phyloP scores from a whole-genome alignment of 2,888 invertebrate genomes.

The Dryobota labecula region DNA sequence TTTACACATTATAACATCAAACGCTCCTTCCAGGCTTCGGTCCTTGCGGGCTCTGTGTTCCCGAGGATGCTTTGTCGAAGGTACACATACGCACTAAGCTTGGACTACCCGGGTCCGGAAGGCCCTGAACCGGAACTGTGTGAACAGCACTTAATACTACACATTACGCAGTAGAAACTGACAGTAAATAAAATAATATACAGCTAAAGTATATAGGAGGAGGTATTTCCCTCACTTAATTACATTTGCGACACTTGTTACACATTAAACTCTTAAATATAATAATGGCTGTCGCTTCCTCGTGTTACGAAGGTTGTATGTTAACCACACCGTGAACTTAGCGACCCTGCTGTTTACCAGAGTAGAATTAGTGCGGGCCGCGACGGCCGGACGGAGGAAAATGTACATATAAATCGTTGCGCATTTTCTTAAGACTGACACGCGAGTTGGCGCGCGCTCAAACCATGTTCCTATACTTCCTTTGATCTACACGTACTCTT shows the following conservation, averaged over 20 bases:
- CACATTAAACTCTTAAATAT: constrained; percentile 40
- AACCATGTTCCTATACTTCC: constrained; percentile 23
- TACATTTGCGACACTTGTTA: constrained; percentile 19
- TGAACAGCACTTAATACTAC: background rate
- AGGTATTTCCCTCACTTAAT: constrained; percentile 3
- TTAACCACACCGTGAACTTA: constrained; percentile 72
- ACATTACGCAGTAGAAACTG: background rate
- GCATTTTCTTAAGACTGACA: constrained; percentile 43
- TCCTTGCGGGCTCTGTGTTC: background rate
- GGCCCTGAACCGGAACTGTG: background rate
- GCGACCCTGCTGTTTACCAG: constrained; percentile 69
- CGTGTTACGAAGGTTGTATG: constrained; percentile 67
- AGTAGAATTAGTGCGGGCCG: constrained; percentile 69
- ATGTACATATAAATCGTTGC: constrained; percentile 55
- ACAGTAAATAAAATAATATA: constrained; percentile 11
- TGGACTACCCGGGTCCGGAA: background rate
- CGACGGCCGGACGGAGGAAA: constrained; percentile 53
- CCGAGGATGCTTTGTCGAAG: background rate
- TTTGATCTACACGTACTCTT: constrained; percentile 26
- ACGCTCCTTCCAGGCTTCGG: background rate
- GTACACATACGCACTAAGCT: background rate
- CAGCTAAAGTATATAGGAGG: background rate
- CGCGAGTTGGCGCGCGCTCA: constrained; percentile 40
- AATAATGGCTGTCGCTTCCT: constrained; percentile 67
- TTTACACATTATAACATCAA: background rate